Conservation (phyloP, 2,888 invertebrate genomes). For the Mamestra brassicae region DNA sequence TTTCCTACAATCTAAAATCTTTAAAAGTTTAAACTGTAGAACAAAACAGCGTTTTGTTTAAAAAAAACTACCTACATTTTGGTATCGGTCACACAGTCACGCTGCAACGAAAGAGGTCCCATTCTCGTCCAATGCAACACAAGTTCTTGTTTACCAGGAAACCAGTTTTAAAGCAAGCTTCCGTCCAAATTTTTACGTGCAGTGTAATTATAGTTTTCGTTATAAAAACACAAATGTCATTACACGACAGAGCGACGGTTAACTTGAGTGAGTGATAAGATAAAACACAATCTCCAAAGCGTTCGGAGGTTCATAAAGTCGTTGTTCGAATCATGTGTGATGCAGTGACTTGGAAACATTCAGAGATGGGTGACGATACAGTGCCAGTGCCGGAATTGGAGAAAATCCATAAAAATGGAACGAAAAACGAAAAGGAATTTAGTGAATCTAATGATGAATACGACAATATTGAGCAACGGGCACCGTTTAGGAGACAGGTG, state of each 20-base stretch:
- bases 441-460: slow-evolving; percentile 71
- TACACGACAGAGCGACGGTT: slow-evolving; percentile 50
- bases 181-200: slow-evolving; percentile 1
- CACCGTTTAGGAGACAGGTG: slow-evolving; percentile 85
- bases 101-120: slow-evolving; percentile 12
- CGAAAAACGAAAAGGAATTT: slow-evolving; percentile 69
- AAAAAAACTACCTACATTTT: not conserved
- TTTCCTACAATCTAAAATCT: not conserved
- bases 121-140: not conserved
- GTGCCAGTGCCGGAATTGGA: slow-evolving; percentile 78
- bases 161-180: slow-evolving; percentile 29
- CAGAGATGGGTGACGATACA: slow-evolving; percentile 79
- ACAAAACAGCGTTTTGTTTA: not conserved
- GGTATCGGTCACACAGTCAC: not conserved
- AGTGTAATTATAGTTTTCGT: slow-evolving; percentile 28
- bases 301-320: slow-evolving; percentile 69
- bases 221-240: slow-evolving; percentile 50
- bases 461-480: slow-evolving; percentile 58
- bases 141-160: slow-evolving; percentile 20
- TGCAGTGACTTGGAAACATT: slow-evolving; percentile 71
- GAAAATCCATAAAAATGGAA: slow-evolving; percentile 78
- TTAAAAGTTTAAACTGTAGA: not conserved
- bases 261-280: slow-evolving; percentile 75
- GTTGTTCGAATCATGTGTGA: slow-evolving; percentile 66
- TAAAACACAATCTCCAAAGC: slow-evolving; percentile 70